Evolutionary conservation across 2,888 invertebrate genomes (phyloP).

Genomic region (Cataglyphis altisquamis): DNA sequence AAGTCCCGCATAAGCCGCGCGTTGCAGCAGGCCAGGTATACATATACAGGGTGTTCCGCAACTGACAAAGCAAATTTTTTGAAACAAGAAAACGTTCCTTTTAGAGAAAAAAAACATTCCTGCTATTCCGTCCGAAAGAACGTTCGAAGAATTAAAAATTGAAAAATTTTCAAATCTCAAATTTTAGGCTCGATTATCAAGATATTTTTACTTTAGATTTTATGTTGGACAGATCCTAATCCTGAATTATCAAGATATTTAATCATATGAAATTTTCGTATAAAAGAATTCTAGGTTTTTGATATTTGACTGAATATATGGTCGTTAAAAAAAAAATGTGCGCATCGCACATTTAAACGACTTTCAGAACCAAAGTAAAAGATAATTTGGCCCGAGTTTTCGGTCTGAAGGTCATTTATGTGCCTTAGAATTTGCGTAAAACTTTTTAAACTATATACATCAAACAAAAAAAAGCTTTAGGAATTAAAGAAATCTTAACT

Average conservation of each 20-base stretch:
- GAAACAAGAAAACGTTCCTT: neutral
- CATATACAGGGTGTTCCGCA: constrained; percentile 28
- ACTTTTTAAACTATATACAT: too few species aligned
- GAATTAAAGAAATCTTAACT: too few species aligned
- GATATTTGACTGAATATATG: neutral
- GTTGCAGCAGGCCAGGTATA: constrained; percentile 26
- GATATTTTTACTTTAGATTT: neutral
- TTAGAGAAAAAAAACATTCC: neutral
- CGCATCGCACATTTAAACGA: too few species aligned
- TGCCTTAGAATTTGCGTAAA: too few species aligned
- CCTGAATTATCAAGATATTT: neutral
- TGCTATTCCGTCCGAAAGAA: neutral
- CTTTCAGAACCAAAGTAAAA: too few species aligned
- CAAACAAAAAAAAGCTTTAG: too few species aligned
- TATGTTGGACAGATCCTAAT: neutral
- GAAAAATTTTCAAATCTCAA: neutral
- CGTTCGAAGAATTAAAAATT: neutral
- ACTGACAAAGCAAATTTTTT: neutral
- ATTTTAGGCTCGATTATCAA: neutral
- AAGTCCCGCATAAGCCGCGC: constrained; percentile 55
- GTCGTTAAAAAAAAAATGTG: neutral
- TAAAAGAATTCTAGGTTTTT: neutral
- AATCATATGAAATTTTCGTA: neutral
- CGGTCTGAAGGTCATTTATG: too few species aligned
- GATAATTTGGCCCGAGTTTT: too few species aligned